A percentile compares a stretch with the other conserved stretches of the same genome.
Evolutionary conservation across 2,888 invertebrate genomes (phyloP).

Genomic region (Cheilosia scutellata): DNA sequence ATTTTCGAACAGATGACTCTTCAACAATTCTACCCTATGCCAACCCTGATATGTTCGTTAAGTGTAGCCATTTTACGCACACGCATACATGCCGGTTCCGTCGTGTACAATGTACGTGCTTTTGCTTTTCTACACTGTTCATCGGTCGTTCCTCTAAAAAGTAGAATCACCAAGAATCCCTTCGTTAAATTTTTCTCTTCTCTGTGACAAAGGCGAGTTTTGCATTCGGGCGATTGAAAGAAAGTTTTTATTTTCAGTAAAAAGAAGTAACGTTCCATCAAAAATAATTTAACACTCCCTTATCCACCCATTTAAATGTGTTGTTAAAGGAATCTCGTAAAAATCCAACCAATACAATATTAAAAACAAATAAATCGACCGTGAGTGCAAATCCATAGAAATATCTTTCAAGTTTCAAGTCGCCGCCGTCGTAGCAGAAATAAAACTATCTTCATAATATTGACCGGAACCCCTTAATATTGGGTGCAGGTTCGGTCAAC

Average conservation of each 20-base stretch:
- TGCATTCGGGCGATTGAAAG: constrained; percentile 71
- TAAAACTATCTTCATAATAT: constrained; percentile 57
- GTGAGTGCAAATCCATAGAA: constrained; percentile 55
- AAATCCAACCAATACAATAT: constrained; percentile 36
- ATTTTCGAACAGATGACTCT: too few species aligned
- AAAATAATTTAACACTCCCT: constrained; percentile 49
- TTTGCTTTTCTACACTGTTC: constrained; percentile 47
- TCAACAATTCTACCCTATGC: background rate
- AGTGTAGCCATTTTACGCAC: constrained; percentile 69
- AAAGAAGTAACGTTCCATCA: constrained; percentile 66
- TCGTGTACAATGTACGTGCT: constrained; percentile 7
- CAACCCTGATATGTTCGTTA: constrained; percentile 59
- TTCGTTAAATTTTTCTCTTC: constrained; percentile 75
- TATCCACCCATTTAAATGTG: constrained; percentile 42
- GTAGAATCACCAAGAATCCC: constrained; percentile 66
- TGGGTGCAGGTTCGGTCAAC: constrained; percentile 11
- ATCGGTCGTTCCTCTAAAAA: constrained; percentile 52
- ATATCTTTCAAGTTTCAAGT: constrained; percentile 30
- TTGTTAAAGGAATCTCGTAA: constrained; percentile 35
- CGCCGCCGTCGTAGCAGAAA: constrained; percentile 42
- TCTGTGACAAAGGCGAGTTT: constrained; percentile 75
- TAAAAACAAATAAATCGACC: constrained; percentile 38
- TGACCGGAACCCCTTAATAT: constrained; percentile 56
- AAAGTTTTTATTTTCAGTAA: constrained; percentile 73
- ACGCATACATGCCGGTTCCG: constrained; percentile 45